Base-by-base conservation (phyloP, 2,113 vertebrate genomes). In the Cinclus cinclus region DNA sequence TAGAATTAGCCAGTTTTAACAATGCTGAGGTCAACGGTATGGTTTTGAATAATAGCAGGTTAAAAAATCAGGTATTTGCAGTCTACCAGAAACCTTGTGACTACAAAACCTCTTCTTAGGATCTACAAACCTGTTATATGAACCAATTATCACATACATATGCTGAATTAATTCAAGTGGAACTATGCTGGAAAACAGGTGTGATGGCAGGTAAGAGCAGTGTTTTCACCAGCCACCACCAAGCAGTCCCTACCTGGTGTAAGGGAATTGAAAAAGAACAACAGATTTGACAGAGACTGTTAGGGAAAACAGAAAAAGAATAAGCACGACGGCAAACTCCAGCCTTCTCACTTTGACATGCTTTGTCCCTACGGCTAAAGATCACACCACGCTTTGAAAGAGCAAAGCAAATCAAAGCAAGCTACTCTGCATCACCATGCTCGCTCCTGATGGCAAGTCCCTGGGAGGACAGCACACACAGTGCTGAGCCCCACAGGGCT, bases 381-480 rank as follows among this genome's bases (percentile, higher is more conserved):
- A 83, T 30, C 37, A 83, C 28, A 69, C 11, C 13, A 23, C 5
- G 27, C 20, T 71, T 55, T 1, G 3, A 59, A 84, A 69, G n/a
- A 21, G 2, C 2, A 53, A 52, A 74, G 46, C 21, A 83, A 78
- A 52, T 1, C 9, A 47, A 60, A 77, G 50, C 30, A 69, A 68
- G 67, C 22, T 49, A 2, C 28, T 65, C 27, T 37, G 12, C 15
- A 13, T 41, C 37, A 33, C 10, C 13, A 1, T 7, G 42, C 23
- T 49, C 0, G 0, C 30, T 84, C 35, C 11, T 1, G 4, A 33
- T 15, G 25, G 41, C 27, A 71, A 59, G 22, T 6, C 58, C 73
- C 30, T 4, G 8, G 14, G 67, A 63, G 19, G 31, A 49, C 3
- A 13, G 47, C 2, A 3, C 1, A 0, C 2, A 1, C 0, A 1